Evolutionary conservation across 2,888 invertebrate genomes (phyloP).

Genomic region (Melieria picta): DNA sequence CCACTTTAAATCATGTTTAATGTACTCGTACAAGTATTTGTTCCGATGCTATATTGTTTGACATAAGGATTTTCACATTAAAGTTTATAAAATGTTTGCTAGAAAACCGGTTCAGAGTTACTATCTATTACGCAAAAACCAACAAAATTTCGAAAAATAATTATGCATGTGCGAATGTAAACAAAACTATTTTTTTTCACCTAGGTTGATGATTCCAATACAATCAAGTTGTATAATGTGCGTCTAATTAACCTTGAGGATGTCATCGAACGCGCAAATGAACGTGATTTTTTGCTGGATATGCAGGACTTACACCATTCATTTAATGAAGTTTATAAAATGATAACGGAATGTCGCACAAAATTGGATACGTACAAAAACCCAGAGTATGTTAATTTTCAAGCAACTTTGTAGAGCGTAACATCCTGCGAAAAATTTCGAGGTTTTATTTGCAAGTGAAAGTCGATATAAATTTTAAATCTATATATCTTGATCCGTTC

Average conservation of each 20-base stretch:
- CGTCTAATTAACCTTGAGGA: slow-evolving; percentile 69
- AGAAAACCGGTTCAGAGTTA: too few relatives aligned
- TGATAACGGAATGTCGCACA: slow-evolving; percentile 62
- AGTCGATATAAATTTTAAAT: background rate
- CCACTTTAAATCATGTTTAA: too few relatives aligned
- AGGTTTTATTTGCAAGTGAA: background rate
- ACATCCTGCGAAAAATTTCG: too few relatives aligned
- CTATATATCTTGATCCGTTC: too few relatives aligned
- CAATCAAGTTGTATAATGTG: slow-evolving; percentile 68
- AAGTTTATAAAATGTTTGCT: too few relatives aligned
- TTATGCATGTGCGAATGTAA: too few relatives aligned
- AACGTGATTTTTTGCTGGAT: slow-evolving; percentile 73
- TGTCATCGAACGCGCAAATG: slow-evolving; percentile 72
- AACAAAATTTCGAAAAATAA: background rate
- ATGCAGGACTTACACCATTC: slow-evolving; percentile 68
- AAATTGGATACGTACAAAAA: slow-evolving; percentile 60
- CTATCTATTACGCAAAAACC: background rate
- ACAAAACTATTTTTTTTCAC: slow-evolving; percentile 1
- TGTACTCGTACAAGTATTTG: too few relatives aligned
- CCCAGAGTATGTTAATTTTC: slow-evolving; percentile 55
- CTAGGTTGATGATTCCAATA: slow-evolving; percentile 69
- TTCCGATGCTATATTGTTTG: too few relatives aligned
- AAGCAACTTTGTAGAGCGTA: background rate
- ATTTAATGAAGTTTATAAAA: slow-evolving; percentile 66
- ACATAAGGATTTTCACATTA: too few relatives aligned